These are phyloP conservation scores for Ispidina lecontei DNA, from an alignment of 2,797 vertebrate genomes.

Conservation along the genomic window DNA sequence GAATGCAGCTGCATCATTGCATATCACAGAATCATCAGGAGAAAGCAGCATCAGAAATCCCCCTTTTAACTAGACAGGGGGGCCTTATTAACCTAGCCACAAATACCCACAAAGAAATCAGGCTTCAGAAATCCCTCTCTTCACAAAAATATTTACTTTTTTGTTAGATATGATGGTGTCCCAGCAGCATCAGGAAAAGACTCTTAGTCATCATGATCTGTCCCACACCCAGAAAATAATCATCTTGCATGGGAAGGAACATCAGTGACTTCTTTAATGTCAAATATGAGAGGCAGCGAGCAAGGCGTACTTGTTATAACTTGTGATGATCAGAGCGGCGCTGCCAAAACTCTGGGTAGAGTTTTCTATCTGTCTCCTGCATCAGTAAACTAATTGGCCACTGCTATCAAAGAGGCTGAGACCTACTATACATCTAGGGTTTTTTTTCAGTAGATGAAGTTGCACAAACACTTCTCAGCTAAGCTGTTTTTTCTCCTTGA, in stretches of 20 bases:
- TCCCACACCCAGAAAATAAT: conserved; percentile 60
- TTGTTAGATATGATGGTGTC: neutral
- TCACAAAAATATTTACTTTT: neutral
- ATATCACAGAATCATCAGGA: neutral
- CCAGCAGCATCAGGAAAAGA: neutral
- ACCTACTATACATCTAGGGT: neutral
- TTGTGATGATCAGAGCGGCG: neutral
- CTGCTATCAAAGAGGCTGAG: neutral
- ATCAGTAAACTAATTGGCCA: conserved; percentile 3
- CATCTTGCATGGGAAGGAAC: neutral
- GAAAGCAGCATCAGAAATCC: neutral
- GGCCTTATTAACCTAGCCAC: neutral
- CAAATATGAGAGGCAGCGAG: neutral
- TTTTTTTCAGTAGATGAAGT: neutral
- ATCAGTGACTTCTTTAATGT: conserved; percentile 47
- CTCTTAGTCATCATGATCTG: neutral
- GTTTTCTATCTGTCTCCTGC: neutral
- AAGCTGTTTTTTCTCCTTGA: neutral
- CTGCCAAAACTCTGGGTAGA: neutral
- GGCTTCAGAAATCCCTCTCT: neutral
- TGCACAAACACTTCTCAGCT: neutral
- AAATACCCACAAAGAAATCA: neutral
- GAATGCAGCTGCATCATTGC: fast-evolving
- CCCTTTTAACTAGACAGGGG: neutral
- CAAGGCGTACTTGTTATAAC: conserved; percentile 7